These are phyloP conservation scores for Agrochola litura DNA, from an alignment of 2,888 invertebrate genomes.

Conservation along the genomic window DNA sequence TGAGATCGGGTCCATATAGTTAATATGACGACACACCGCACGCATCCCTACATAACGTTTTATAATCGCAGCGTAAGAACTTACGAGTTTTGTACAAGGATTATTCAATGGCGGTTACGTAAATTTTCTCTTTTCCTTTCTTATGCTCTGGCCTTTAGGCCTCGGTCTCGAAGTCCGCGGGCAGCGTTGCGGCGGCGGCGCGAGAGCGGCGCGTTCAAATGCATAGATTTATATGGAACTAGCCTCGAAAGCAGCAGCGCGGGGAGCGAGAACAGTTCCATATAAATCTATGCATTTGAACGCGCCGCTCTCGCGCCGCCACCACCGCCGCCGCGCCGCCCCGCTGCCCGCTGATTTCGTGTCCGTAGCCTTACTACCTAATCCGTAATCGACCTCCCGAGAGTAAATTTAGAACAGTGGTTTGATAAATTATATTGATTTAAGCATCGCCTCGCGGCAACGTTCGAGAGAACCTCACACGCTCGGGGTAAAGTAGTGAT, in stretches of 20 bases:
- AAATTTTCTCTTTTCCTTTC: neutral
- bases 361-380: neutral
- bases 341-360: no score
- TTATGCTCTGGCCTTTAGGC: neutral
- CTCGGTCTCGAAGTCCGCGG: no score
- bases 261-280: no score
- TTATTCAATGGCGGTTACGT: constrained; percentile 6
- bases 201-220: no score
- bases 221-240: no score
- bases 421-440: constrained; percentile 20
- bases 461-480: neutral
- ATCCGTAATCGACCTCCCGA: neutral
- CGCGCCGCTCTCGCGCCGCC: no score
- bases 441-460: neutral
- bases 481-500: constrained; percentile 14
- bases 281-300: no score
- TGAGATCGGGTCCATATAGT: neutral
- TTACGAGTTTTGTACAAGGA: neutral
- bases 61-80: constrained; percentile 7
- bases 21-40: neutral
- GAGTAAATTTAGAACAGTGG: constrained; percentile 26
- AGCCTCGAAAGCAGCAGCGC: no score
- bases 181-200: no score
- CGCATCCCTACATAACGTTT: neutral
- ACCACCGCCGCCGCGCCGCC: no score